Conservation (phyloP, 2,113 vertebrate genomes). For the Dipodomys merriami region DNA sequence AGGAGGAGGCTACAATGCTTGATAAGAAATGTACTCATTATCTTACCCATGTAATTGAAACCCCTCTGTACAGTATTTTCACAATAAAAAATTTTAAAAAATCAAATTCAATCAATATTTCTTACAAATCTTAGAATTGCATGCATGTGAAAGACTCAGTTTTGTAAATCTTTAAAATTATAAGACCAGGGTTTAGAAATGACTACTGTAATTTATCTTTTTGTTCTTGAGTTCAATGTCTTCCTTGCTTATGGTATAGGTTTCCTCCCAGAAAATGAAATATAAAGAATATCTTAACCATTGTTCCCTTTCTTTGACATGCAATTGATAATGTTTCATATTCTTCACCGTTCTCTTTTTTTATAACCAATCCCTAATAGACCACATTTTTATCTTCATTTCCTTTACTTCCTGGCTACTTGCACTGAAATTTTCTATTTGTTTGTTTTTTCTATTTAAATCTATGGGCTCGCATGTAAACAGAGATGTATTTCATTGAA, state of each 20-base stretch:
- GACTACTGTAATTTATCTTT: background rate
- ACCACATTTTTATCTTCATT: slow-evolving; percentile 28
- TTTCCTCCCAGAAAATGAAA: background rate
- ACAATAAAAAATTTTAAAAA: no score
- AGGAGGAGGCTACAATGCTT: no score
- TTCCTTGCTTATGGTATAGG: background rate
- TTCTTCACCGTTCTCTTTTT: background rate
- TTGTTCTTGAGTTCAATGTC: background rate
- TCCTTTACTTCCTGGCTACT: background rate
- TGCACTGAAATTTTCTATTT: slow-evolving; percentile 25
- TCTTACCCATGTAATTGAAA: no score
- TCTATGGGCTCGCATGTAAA: background rate
- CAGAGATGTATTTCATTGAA: background rate
- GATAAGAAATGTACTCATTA: no score
- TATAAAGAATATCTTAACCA: background rate
- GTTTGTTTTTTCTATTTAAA: background rate
- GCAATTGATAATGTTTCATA: background rate
- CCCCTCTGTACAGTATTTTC: no score
- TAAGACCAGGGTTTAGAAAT: background rate
- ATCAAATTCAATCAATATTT: background rate
- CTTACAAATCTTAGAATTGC: background rate
- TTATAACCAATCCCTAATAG: background rate
- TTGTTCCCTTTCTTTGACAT: background rate
- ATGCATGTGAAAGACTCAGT: no score
- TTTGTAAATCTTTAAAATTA: background rate